Evolutionary conservation across 2,888 invertebrate species (phyloP), one percentile per base, ranked within the genome.

Genomic region (Epistrophe eligans): DNA sequence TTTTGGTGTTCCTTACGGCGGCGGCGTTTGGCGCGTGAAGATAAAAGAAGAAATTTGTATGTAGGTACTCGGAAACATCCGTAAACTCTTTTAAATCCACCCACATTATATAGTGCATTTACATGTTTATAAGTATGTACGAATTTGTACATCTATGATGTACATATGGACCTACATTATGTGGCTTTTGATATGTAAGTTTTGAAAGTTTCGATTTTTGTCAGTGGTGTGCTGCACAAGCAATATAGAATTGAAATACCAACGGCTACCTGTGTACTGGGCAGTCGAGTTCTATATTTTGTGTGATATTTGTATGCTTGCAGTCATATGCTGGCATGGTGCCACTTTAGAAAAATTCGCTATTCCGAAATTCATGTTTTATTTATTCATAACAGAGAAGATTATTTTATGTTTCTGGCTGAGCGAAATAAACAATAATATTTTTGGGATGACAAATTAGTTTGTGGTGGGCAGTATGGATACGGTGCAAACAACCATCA

Each of bases 351-450:
- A 71, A 60, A 73, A 64, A 72, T 82, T 57, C 66, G 70, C 58
- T 77, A 57, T 64, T 77, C 48, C n/a, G 57, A 58, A 45, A 72
- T 45, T 45, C 35, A 48, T 72, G 64, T 76, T 74, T 82, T 81
- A 66, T 82, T 79, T 82, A 74, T 87, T 87, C 74, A 77, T 77
- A 77, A 76, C 64, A 52, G 57, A 71, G 43, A 32, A 58, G n/a
- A 84, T 71, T 76, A 76, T 79, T 66, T 72, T 71, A 76, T 58
- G 43, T 79, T 74, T 58, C 57, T 57, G 58, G 64, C 60, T 50
- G 84, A 74, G 6, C 71, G 64, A 55, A 62, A 58, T 72, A 84
- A 84, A 84, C 84, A 80, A 84, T 72, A 79, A 76, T 71, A 52
- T 79, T 80, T 57, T 58, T 43, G 32, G 40, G 77, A 13, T 73